These are phyloP conservation scores for Folsomia candida DNA, from an alignment of 2,888 invertebrate genomes.

Conservation along the genomic window DNA sequence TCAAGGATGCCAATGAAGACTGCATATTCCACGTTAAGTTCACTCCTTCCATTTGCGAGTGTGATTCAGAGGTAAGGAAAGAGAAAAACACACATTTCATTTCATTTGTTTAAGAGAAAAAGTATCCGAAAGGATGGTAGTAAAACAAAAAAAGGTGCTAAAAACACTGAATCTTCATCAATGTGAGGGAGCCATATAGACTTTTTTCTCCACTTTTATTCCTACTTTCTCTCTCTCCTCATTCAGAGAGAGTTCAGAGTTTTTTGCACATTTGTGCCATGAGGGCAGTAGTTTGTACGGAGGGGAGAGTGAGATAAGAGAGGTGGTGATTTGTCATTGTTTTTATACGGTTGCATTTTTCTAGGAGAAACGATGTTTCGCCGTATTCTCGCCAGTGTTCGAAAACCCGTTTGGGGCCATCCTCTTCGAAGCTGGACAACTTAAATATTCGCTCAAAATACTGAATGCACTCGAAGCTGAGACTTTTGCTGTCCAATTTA, in stretches of 20 bases:
- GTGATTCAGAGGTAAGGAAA: slow-evolving; percentile 49
- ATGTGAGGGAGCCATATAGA: too few relatives aligned
- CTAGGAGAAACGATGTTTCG: slow-evolving; percentile 50
- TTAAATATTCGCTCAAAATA: slow-evolving; percentile 50
- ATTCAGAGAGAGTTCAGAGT: too few relatives aligned
- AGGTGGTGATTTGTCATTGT: slow-evolving; percentile 15
- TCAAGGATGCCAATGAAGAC: slow-evolving; percentile 50
- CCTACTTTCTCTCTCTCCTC: too few relatives aligned
- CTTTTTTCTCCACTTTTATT: too few relatives aligned
- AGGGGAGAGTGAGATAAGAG: slow-evolving; percentile 21
- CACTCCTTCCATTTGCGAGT: slow-evolving; percentile 50
- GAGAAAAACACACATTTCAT: too few relatives aligned
- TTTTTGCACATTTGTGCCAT: neutral
- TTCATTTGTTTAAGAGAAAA: too few relatives aligned
- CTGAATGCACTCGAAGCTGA: slow-evolving; percentile 51
- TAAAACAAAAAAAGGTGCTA: too few relatives aligned
- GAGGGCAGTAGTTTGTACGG: neutral
- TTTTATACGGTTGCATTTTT: slow-evolving; percentile 22
- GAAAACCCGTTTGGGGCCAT: slow-evolving; percentile 51
- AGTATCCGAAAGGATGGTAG: too few relatives aligned
- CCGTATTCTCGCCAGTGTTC: slow-evolving; percentile 50
- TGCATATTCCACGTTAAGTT: slow-evolving; percentile 50
- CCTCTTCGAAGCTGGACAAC: slow-evolving; percentile 50
- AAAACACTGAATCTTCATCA: too few relatives aligned
- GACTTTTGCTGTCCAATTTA: slow-evolving; percentile 50